These are phyloP conservation scores for Myotis vivesi DNA, from an alignment of 2,797 vertebrate genomes.

Conservation along the genomic window DNA sequence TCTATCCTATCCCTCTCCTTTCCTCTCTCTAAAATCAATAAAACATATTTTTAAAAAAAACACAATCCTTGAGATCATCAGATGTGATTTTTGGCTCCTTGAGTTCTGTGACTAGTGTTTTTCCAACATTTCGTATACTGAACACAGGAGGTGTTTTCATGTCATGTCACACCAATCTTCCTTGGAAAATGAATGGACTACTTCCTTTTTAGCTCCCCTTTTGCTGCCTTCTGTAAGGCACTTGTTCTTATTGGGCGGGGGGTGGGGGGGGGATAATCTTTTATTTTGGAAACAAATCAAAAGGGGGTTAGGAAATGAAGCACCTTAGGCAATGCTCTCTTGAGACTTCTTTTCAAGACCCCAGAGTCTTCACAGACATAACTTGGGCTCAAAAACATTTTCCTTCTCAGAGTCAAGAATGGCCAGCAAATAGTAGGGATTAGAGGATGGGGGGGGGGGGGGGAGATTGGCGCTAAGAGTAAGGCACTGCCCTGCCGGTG, in stretches of 20 bases:
- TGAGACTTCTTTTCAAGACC: conserved; percentile 45
- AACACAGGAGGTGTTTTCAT: not conserved
- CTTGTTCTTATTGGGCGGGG: not conserved
- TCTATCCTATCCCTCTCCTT: too few relatives aligned
- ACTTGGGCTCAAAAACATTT: conserved; percentile 68
- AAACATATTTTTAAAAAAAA: too few relatives aligned
- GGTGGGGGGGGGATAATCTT: conserved; percentile 5
- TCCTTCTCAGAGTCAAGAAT: conserved; percentile 63
- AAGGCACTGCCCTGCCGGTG: not conserved
- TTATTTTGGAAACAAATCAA: conserved; percentile 60
- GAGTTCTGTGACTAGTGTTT: not conserved
- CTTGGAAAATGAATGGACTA: not conserved
- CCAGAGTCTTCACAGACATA: conserved; percentile 59
- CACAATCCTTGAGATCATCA: not conserved
- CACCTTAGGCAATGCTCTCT: conserved; percentile 73
- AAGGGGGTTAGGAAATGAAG: conserved; percentile 61
- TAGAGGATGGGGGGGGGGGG: conserved; percentile 17
- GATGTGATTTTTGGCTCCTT: not conserved
- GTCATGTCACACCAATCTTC: not conserved
- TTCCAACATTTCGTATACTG: not conserved
- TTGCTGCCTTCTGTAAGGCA: not conserved
- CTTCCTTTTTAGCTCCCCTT: not conserved
- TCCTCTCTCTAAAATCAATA: too few relatives aligned
- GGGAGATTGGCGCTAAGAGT: conserved; percentile 82
- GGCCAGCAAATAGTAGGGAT: conserved; percentile 41